phyloP scores from a whole-genome alignment of 2,888 invertebrate species.

The Torymus tubicola region DNA sequence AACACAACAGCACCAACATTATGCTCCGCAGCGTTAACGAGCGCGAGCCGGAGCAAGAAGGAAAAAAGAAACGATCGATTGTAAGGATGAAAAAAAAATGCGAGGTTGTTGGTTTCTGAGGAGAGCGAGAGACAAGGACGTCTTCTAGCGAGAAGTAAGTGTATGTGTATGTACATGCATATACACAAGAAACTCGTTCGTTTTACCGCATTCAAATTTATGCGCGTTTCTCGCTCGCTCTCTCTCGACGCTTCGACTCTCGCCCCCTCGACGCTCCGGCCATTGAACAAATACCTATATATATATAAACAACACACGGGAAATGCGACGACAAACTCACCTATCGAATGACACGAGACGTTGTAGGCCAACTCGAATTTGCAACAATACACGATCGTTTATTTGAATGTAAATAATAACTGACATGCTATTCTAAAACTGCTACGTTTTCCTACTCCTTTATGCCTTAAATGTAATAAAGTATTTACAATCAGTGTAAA shows the following conservation, averaged over 20 bases:
- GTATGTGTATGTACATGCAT: too few relatives aligned
- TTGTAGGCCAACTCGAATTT: constrained; percentile 72
- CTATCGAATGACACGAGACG: constrained; percentile 52
- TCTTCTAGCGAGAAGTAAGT: too few relatives aligned
- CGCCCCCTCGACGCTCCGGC: not conserved
- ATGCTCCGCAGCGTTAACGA: constrained; percentile 4
- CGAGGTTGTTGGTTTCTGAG: not conserved
- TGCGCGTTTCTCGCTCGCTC: too few relatives aligned
- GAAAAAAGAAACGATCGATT: constrained; percentile 6
- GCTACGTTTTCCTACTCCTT: constrained; percentile 52
- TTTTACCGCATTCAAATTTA: too few relatives aligned
- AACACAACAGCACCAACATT: too few relatives aligned
- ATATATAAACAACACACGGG: not conserved
- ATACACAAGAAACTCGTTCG: too few relatives aligned
- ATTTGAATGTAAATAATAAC: constrained; percentile 66
- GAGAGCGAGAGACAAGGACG: too few relatives aligned
- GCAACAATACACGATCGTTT: constrained; percentile 74
- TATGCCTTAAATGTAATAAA: constrained; percentile 54
- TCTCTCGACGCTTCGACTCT: too few relatives aligned
- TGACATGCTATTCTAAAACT: constrained; percentile 51
- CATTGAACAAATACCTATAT: not conserved
- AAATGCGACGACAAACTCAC: constrained; percentile 10
- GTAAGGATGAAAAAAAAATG: not conserved
- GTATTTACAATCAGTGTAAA: constrained; percentile 47
- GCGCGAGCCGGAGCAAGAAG: not conserved